phyloP scores from a whole-genome alignment of 2,888 invertebrate genomes.

The Chymomyza procnemis region DNA sequence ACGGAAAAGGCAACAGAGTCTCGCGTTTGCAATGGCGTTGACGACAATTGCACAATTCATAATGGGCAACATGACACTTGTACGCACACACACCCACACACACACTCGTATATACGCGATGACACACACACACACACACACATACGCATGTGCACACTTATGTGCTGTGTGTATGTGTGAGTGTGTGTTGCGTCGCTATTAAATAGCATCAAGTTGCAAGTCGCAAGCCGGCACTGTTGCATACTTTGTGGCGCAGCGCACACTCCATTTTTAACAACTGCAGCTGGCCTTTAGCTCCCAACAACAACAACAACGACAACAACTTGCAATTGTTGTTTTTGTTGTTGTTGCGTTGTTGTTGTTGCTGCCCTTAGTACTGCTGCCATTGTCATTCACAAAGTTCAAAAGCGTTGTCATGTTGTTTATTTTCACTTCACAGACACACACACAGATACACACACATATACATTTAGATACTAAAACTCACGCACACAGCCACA shows the following conservation, averaged over 20 bases:
- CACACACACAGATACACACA: constrained; percentile 13
- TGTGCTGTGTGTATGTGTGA: constrained; percentile 12
- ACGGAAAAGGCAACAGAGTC: constrained; percentile 28
- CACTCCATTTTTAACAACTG: background rate
- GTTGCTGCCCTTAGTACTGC: constrained; percentile 4
- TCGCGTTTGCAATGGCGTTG: constrained; percentile 51
- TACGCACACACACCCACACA: constrained; percentile 13
- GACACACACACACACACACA: constrained; percentile 5
- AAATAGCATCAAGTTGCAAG: constrained; percentile 24
- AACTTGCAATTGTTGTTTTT: background rate
- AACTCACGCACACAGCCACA: background rate
- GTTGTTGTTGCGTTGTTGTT: background rate
- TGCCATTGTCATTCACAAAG: constrained; percentile 41
- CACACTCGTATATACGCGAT: constrained; percentile 7
- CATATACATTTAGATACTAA: background rate
- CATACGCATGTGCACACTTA: background rate
- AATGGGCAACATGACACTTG: constrained; percentile 62
- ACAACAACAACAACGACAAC: too few species aligned
- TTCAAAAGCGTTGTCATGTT: constrained; percentile 35
- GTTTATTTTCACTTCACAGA: constrained; percentile 44
- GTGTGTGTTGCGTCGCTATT: constrained; percentile 29
- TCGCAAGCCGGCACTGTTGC: constrained; percentile 29
- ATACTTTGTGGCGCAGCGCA: constrained; percentile 6
- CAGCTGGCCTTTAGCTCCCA: background rate
- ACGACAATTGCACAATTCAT: constrained; percentile 71